Conservation (phyloP, 1,140 invertebrate species). For the Teleopsis dalmanni region DNA sequence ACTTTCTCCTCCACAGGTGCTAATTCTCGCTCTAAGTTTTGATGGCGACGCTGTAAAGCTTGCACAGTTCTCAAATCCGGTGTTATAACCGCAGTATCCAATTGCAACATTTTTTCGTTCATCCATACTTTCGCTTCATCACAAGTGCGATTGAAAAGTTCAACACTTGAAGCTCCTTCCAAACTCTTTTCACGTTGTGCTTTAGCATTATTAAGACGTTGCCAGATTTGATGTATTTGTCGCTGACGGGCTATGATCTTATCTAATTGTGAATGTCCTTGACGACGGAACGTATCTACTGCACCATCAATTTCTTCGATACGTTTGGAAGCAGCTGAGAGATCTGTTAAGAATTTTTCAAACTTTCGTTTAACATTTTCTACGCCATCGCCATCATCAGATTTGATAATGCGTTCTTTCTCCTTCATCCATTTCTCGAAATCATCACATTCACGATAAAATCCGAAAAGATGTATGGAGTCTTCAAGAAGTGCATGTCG, state of each 20-base stretch:
- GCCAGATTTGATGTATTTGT: constrained; percentile 83
- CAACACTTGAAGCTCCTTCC: constrained; percentile 87
- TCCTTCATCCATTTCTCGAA: constrained; percentile 97
- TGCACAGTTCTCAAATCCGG: constrained; percentile 86
- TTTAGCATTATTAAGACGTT: constrained; percentile 80
- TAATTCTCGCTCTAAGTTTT: constrained; percentile 82
- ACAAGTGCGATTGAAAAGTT: constrained; percentile 87
- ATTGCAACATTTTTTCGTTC: constrained; percentile 80
- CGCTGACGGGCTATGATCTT: constrained; percentile 73
- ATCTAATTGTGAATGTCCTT: constrained; percentile 82
- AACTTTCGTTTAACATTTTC: constrained; percentile 91
- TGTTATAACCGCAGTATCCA: constrained; percentile 70
- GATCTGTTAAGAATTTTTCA: constrained; percentile 92
- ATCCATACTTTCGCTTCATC: constrained; percentile 92
- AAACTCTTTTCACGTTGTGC: constrained; percentile 84
- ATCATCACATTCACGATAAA: constrained; percentile 96
- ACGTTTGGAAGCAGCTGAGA: constrained; percentile 84
- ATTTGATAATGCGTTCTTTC: constrained; percentile 79
- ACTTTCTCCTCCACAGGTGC: constrained; percentile 87
- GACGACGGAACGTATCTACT: constrained; percentile 76
- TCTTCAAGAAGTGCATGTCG: constrained; percentile 81
- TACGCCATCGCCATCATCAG: constrained; percentile 80
- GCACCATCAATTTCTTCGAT: constrained; percentile 82
- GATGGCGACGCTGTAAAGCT: constrained; percentile 79
- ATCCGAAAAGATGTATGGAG: constrained; percentile 85